A percentile compares a stretch with the other conserved stretches of the same genome.
Evolutionary conservation across 2,797 vertebrate genomes (phyloP).

Genomic region (Ammospiza maritima): DNA sequence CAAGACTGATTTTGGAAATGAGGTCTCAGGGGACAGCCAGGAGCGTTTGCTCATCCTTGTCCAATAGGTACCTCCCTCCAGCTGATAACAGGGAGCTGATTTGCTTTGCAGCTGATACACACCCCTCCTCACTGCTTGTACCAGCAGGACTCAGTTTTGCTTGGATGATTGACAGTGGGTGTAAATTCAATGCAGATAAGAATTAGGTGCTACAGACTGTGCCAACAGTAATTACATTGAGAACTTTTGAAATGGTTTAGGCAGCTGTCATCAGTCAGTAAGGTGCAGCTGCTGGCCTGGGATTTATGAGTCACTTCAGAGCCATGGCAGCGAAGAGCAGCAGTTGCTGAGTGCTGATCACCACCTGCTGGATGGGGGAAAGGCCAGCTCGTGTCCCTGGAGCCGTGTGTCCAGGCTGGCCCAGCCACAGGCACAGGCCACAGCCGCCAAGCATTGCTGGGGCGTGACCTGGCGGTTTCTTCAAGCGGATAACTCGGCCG

Average conservation of each 20-base stretch:
- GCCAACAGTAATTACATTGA: slow-evolving; percentile 11
- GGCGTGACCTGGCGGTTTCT: neutral
- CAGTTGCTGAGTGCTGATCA: neutral
- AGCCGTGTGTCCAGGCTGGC: neutral
- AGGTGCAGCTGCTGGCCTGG: neutral
- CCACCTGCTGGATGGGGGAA: neutral
- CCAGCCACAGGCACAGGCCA: neutral
- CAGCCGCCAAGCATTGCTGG: neutral
- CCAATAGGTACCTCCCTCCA: neutral
- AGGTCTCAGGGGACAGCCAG: neutral
- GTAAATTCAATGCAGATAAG: slow-evolving; percentile 15
- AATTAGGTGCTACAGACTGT: neutral
- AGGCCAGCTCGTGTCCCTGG: neutral
- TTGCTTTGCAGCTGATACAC: neutral
- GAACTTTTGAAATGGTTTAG: neutral
- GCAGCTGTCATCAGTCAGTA: neutral
- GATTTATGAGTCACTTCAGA: neutral
- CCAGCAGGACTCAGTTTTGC: neutral
- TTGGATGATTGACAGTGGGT: neutral
- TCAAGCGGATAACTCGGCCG: accelerated
- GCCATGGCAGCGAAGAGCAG: neutral
- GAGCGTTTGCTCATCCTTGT: slow-evolving; percentile 7
- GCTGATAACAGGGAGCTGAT: neutral
- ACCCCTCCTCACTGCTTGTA: neutral
- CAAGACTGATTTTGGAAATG: slow-evolving; percentile 18